Evolutionary conservation across 2,888 invertebrate species (phyloP), one percentile per base, ranked within the genome.

Genomic region (Ornithoptera priamus): DNA sequence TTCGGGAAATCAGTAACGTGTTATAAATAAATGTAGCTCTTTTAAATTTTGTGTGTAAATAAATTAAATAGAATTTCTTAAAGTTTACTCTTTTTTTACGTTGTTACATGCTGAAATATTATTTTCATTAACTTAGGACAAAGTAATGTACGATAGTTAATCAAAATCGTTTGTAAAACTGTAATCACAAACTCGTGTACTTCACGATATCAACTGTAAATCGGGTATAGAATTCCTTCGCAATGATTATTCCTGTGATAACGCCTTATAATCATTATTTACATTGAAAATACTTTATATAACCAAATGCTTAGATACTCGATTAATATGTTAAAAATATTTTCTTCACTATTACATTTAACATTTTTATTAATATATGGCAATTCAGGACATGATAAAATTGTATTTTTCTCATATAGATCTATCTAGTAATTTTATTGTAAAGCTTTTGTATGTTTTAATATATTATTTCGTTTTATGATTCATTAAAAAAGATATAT

Each of bases 201-300:
- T 67, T 71, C 64, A 72, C 60, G 56, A 62, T 62, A 67, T 65
- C 62, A 68, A 75, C 71, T 73, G 72, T 74, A 76, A 69, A 75
- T 76, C 73, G 72, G 79, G 72, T 75, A 73, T 76, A 70, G 76
- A 80, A 75, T 80, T 79, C 75, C 79, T 81, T 84, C 75, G 79
- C 81, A 77, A 76, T 81, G 65, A 83, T 85, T 76, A 84, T 84
- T 87, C 83, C 88, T 89, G 87, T 89, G 87, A 89, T 88, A 88
- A 84, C 80, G 80, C 80, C 78, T 85, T 81, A 79, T 69, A 67
- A 56, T 56, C 66, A 70, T 62, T 65, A 65, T 72, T 71, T 69
- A 60, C 53, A 65, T 68, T 72, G 68, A 56, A 68, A 69, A 69
- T 57, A 56, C 24, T 63, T 62, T 56, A 67, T 67, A 62, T 68